Conservation (phyloP, 30 jellyfish, hydroid and myxozoan genomes). For the Aurelia coerulea region DNA sequence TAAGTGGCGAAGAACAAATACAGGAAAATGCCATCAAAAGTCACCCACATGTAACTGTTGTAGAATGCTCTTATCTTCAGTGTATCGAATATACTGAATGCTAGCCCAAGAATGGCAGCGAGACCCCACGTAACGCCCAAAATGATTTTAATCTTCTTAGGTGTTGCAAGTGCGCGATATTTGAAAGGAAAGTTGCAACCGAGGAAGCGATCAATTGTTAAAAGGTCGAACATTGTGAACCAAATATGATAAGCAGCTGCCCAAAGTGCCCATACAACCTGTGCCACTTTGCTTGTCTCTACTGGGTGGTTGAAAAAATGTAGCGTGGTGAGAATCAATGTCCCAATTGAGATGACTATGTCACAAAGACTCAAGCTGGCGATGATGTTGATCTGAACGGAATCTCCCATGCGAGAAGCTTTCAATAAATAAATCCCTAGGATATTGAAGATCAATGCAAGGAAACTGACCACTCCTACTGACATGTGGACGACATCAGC, state of each 20-base stretch:
- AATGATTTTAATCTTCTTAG: not conserved
- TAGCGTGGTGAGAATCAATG: not conserved
- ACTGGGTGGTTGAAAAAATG: not conserved
- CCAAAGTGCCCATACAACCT: not conserved
- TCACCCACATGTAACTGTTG: not conserved
- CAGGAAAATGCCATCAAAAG: not conserved
- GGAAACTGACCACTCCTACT: not conserved
- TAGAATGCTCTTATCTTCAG: not conserved
- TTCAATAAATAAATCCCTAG: conserved; percentile 7
- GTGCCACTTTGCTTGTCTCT: not conserved
- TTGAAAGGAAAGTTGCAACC: conserved; percentile 30
- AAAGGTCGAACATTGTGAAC: not conserved
- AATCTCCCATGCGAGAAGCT: not conserved
- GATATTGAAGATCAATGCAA: not conserved
- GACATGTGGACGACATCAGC: not conserved
- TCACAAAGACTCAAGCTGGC: not conserved
- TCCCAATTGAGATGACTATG: not conserved
- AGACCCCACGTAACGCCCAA: not conserved
- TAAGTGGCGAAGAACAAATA: not conserved
- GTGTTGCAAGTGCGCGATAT: not conserved
- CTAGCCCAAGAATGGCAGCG: not conserved
- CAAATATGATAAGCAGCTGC: not conserved
- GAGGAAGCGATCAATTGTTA: conserved; percentile 16
- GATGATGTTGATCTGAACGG: not conserved
- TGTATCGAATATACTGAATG: conserved; percentile 5